Evolutionary conservation across 1,140 invertebrate species (phyloP), one percentile per base, ranked within the genome.

Genomic region (Drosophila setifemur): DNA sequence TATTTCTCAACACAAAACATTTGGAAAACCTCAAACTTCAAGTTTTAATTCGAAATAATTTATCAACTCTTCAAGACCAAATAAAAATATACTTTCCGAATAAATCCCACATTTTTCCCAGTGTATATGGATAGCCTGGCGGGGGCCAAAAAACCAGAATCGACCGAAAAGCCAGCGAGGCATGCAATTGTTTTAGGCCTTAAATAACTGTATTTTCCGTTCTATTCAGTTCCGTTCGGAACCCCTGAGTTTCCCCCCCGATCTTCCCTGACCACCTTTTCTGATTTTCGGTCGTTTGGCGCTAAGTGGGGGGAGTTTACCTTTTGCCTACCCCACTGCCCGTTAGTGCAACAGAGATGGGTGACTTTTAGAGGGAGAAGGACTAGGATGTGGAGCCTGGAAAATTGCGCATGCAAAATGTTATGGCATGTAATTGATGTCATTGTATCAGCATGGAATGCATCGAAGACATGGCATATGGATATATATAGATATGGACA

Each of bases 171-270:
- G 67, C 60, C 74, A 77, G 40, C 74, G 67, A 72, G 73, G 67
- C 74, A 77, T 77, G 74, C 74, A 77, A 77, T 77, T 77, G 74
- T 77, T 77, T 77, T 77, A 77, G 74, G 74, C 74, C 73, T 77
- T 77, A 77, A 77, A 77, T 77, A 77, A 77, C 74, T 77, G 68
- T 77, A 73, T 77, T 77, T 57, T 58, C 66, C 75, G 67, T 75
- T 49, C 35, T 40, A 49, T 54, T 57, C 44, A 44, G 54, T 45
- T 39, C 45, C 48, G 52, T 64, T 63, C 44, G 40, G 48, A 28
- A 52, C 45, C 26, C 14, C 33, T 14, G 16, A 12, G 33, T n/a
- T n/a, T n/a, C n/a, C 33, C 14, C 33, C 7, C 33, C 12, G 14
- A 6, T 12, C 21, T 3, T 7, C 12, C 43, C 21, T 28, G 18